Percentiles rank a stretch among this genome's conserved stretches.
Evolutionary conservation across 30 jellyfish, hydroid and myxozoan genomes (phyloP).

Genomic region (Morbakka virulenta): DNA sequence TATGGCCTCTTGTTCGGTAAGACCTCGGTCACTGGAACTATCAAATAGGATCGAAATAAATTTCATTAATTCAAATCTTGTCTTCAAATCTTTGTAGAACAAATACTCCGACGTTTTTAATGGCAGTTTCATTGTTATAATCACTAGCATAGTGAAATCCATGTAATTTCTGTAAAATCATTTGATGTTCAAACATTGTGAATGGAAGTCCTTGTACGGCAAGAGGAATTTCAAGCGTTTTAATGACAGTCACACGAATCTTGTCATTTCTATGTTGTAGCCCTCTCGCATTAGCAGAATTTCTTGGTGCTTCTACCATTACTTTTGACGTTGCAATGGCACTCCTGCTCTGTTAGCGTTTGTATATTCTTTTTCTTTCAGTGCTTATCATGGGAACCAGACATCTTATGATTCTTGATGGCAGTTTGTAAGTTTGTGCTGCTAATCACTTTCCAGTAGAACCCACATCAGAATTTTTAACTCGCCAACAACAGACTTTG

Average conservation of each 20-base stretch:
- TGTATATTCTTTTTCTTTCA: neutral
- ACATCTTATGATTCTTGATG: neutral
- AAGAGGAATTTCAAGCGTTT: too few species aligned
- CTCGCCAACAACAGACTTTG: neutral
- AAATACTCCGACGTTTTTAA: neutral
- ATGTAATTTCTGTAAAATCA: neutral
- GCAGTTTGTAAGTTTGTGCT: neutral
- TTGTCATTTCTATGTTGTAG: neutral
- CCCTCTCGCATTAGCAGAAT: neutral
- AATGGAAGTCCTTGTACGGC: neutral
- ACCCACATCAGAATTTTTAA: too few species aligned
- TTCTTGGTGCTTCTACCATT: neutral
- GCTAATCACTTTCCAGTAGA: neutral
- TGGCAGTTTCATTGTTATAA: neutral
- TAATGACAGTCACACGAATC: too few species aligned
- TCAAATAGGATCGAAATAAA: neutral
- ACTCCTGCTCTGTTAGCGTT: neutral
- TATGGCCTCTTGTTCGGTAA: neutral
- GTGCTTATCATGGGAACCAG: neutral
- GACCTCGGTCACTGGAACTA: neutral
- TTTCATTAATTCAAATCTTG: neutral
- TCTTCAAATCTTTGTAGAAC: neutral
- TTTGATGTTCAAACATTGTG: neutral
- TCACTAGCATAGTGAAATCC: neutral
- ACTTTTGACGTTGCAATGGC: neutral